Conservation (phyloP, 1,140 invertebrate species). For the Anastrepha ludens region DNA sequence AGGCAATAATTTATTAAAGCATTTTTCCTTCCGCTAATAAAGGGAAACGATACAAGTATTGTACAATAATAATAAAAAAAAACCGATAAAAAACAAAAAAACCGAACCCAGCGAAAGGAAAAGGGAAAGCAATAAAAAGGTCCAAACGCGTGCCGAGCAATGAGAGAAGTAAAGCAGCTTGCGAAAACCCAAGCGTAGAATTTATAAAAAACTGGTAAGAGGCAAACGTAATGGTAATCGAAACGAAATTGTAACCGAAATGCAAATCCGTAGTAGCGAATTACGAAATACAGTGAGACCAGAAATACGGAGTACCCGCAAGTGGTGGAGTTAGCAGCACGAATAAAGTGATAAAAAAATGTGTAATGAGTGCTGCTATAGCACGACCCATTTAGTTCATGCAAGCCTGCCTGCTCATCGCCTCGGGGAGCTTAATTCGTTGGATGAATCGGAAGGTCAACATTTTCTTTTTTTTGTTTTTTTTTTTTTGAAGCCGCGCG, state of each 20-base stretch:
- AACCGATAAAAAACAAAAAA: not conserved
- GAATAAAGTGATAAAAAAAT: not conserved
- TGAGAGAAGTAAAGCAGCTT: not conserved
- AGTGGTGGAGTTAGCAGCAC: not conserved
- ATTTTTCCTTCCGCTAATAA: conserved; percentile 44
- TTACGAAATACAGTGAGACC: not conserved
- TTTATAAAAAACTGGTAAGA: not conserved
- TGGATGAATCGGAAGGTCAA: not conserved
- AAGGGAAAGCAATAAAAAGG: not conserved
- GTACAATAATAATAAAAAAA: conserved; percentile 22
- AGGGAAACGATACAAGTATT: conserved; percentile 20
- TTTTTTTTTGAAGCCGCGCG: not conserved
- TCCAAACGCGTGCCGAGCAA: not conserved
- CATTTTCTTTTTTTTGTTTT: not conserved
- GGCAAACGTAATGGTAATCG: not conserved
- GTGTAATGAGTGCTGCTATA: not conserved
- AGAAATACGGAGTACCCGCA: not conserved
- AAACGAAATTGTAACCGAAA: conserved; percentile 39
- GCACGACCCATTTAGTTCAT: no score
- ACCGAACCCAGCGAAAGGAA: no score
- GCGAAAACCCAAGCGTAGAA: not conserved
- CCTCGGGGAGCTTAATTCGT: not conserved
- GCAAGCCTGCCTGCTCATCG: no score
- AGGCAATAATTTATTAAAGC: conserved; percentile 52
- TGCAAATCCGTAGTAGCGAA: not conserved